Base-by-base conservation (phyloP, 2,888 invertebrate species). In the Eilema caniola region DNA sequence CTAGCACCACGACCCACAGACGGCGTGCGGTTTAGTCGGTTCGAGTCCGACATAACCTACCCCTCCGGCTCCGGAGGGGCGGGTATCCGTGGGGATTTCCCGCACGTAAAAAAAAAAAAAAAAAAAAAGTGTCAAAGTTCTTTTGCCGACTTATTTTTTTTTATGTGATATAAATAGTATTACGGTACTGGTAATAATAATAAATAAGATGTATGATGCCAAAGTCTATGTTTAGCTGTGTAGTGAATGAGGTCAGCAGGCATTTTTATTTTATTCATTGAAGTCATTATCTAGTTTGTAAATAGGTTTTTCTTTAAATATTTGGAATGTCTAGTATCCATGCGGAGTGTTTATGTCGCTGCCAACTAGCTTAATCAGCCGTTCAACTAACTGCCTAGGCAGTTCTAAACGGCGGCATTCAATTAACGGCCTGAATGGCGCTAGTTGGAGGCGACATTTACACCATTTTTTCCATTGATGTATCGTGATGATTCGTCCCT, bases 41-140 rank as follows among this genome's bases (percentile, higher is more conserved):
- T n/a, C n/a, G n/a, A n/a, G n/a, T n/a, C n/a, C n/a, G n/a, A n/a
- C n/a, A n/a, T n/a, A n/a, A n/a, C n/a, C n/a, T n/a, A n/a, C n/a
- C n/a, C n/a, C n/a, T n/a, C n/a, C n/a, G n/a, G n/a, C n/a, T n/a
- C n/a, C n/a, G n/a, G n/a, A n/a, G n/a, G n/a, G n/a, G n/a, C n/a
- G n/a, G n/a, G n/a, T n/a, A n/a, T n/a, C n/a, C n/a, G n/a, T n/a
- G n/a, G n/a, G n/a, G n/a, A n/a, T n/a, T n/a, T n/a, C n/a, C n/a
- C n/a, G n/a, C n/a, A n/a, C n/a, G n/a, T n/a, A n/a, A n/a, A n/a
- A n/a, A n/a, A n/a, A n/a, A n/a, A n/a, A n/a, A n/a, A n/a, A n/a
- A n/a, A n/a, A n/a, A n/a, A n/a, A n/a, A n/a, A 12, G 65, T 73
- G 83, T 81, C 80, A 83, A 83, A 81, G 79, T 74, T 63, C 59